phyloP scores from a whole-genome alignment of 2,797 vertebrate genomes.

The Chelmon rostratus region DNA sequence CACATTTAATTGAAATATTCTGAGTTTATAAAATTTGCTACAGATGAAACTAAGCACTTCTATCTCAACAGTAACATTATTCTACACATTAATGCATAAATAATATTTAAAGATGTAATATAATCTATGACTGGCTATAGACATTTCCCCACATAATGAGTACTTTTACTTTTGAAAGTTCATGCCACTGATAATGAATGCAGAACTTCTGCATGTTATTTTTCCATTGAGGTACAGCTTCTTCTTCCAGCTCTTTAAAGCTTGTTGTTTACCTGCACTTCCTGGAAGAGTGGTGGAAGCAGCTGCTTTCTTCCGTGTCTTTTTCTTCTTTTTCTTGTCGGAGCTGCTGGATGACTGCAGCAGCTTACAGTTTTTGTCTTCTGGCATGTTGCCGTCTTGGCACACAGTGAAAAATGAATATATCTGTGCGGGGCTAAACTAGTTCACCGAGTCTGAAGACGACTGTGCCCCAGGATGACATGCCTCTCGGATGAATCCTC shows the following conservation, averaged over 20 bases:
- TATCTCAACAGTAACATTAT: no score
- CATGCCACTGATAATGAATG: neutral
- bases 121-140: no score
- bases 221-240: neutral
- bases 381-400: constrained; percentile 40
- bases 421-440: neutral
- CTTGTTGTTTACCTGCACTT: constrained; percentile 54
- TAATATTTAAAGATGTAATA: no score
- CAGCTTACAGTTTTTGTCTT: constrained; percentile 18
- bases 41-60: no score
- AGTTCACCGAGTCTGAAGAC: neutral
- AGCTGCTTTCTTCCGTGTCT: constrained; percentile 43
- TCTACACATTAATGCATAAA: no score
- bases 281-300: constrained; percentile 35
- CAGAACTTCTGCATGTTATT: neutral
- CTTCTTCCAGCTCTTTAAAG: neutral
- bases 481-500: neutral
- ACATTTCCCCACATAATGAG: no score
- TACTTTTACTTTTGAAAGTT: no score
- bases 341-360: constrained; percentile 8
- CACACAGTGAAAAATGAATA: neutral
- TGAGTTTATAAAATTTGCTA: neutral
- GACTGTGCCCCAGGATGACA: neutral
- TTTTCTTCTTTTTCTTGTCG: constrained; percentile 49
- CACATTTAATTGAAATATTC: no score